These are phyloP conservation scores for Malthinus seriepunctatus DNA, from an alignment of 2,888 invertebrate genomes.

Conservation along the genomic window DNA sequence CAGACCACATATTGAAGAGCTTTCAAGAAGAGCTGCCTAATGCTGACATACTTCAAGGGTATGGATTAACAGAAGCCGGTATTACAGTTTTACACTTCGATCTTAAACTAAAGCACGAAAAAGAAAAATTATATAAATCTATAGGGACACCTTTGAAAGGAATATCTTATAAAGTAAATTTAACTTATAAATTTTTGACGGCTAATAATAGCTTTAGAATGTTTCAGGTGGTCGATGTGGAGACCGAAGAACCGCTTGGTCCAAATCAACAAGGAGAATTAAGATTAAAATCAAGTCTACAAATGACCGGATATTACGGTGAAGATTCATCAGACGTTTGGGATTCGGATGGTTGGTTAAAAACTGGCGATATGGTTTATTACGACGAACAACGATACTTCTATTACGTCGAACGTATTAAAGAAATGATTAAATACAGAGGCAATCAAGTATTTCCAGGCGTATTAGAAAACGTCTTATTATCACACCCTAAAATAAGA, in stretches of 20 bases:
- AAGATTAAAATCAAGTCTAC: slow-evolving; percentile 52
- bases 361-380: slow-evolving; percentile 57
- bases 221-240: slow-evolving; percentile 56
- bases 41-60: background rate
- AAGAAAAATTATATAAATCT: background rate
- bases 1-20: background rate
- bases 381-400: slow-evolving; percentile 55
- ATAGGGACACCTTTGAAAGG: background rate
- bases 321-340: slow-evolving; percentile 51
- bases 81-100: too few relatives aligned
- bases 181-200: background rate
- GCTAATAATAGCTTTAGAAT: too few relatives aligned
- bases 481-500: slow-evolving; percentile 68
- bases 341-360: slow-evolving; percentile 54
- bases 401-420: slow-evolving; percentile 55
- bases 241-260: slow-evolving; percentile 54
- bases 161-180: slow-evolving; percentile 46
- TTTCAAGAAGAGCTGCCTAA: background rate
- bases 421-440: slow-evolving; percentile 56
- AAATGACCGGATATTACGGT: slow-evolving; percentile 55
- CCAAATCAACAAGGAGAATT: slow-evolving; percentile 58
- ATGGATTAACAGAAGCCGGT: background rate
- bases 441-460: slow-evolving; percentile 69
- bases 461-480: slow-evolving; percentile 72
- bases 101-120: too few relatives aligned